Base-by-base conservation (phyloP, 2,888 invertebrate genomes). In the Stegana nigrithorax region DNA sequence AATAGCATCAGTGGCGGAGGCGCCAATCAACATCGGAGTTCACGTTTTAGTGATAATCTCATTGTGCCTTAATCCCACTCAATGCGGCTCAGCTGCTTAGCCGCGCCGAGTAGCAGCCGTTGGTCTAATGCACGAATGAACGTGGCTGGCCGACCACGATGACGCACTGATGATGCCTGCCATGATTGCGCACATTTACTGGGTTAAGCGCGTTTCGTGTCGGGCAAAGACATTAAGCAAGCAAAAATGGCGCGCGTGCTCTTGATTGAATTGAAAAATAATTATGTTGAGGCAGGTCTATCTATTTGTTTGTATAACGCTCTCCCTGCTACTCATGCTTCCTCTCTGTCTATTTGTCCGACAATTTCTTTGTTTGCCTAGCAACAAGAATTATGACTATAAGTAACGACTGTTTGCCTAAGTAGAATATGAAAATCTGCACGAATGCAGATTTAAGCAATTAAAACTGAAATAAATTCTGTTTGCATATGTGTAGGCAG, bases 51-150 rank as follows among this genome's bases (percentile, higher is more conserved):
- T 57, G 53, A 68, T 67, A 67, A 77, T 70, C 75, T 75, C 73
- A 75, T 67, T 67, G 65, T 64, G 58, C 74, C 65, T 68, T 77
- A 75, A 75, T 78, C 79, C 75, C 65, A 75, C 79, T 78, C 77
- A 78, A 73, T 68, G 66, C 63, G 66, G 72, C 69, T 78, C 65
- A 78, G 74, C 63, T 62, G 67, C 21, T 47, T 47, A 12, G 12
- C 19, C 45, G 10, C 8, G 17, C 21, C 32, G 5, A 39, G n/a
- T 39, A 5, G 6, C 12, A 39, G 17, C 7, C 12, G n/a, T 39
- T 39, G 39, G 29, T 7, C 10, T 29, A 29, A 4, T n/a, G n/a
- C n/a, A n/a, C n/a, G 5, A 19, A 21, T 21, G 19, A 55, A 21
- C 23, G 25, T 17, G 23, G 32, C 7, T 21, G 39, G 14, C 47